A percentile compares a stretch with the other conserved stretches of the same genome.
phyloP scores from a whole-genome alignment of 2,797 vertebrate species.

The Taeniopygia guttata region DNA sequence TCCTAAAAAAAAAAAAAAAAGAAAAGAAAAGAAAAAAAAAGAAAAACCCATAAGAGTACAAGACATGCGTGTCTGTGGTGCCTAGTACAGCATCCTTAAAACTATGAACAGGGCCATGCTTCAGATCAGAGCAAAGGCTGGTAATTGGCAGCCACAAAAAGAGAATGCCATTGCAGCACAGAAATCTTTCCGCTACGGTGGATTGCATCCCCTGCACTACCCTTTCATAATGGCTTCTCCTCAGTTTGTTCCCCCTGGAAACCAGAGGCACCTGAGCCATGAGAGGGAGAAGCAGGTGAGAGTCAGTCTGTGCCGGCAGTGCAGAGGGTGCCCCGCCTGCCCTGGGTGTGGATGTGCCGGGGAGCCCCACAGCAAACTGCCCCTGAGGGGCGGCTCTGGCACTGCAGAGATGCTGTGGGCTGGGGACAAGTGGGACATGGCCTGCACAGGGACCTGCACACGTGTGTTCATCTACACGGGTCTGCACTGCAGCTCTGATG shows the following conservation, averaged over 20 bases:
- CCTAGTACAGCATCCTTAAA: neutral
- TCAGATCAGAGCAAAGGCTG: neutral
- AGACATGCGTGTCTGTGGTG: neutral
- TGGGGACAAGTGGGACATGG: neutral
- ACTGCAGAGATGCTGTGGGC: neutral
- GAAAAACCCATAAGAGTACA: neutral
- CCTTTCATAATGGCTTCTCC: neutral
- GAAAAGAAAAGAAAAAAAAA: too few relatives aligned
- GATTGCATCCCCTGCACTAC: neutral
- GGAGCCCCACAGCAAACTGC: rapidly evolving
- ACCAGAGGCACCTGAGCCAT: neutral
- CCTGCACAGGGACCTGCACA: neutral
- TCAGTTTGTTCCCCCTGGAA: neutral
- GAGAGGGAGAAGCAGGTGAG: neutral
- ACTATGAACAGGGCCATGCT: rapidly evolving
- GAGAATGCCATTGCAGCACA: neutral
- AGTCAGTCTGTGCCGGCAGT: neutral
- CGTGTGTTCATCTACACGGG: rapidly evolving
- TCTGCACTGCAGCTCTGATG: neutral
- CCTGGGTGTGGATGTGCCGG: too few relatives aligned
- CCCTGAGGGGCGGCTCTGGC: neutral
- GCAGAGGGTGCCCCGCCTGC: neutral
- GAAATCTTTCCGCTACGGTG: neutral
- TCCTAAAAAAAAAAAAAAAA: neutral
- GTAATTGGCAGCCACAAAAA: neutral